Percentiles rank a stretch among this genome's conserved stretches.
Conservation (phyloP, 1,140 invertebrate genomes). For the Trachelipus rathkii region DNA sequence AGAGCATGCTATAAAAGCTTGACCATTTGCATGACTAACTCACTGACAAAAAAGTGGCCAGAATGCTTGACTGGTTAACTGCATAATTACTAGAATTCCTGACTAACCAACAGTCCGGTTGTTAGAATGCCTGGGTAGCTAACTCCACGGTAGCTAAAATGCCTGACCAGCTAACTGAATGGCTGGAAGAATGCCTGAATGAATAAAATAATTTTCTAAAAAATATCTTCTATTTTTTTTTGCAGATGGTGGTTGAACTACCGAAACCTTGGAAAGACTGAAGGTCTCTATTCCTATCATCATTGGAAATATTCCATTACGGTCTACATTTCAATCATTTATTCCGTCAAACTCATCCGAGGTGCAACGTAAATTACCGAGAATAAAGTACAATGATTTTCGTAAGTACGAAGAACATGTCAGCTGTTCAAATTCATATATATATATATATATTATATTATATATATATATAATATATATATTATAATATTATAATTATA, state of each 20-base stretch:
- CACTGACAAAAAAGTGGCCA: too few relatives aligned
- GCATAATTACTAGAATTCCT: too few relatives aligned
- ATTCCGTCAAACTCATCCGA: conserved; percentile 32
- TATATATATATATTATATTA: conserved; percentile 1
- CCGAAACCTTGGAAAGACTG: conserved; percentile 38
- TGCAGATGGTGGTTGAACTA: conserved; percentile 46
- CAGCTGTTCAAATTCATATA: neutral
- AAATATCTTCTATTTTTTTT: neutral
- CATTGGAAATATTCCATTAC: conserved; percentile 47
- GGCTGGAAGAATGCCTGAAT: too few relatives aligned
- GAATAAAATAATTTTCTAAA: too few relatives aligned
- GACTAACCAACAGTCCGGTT: too few relatives aligned
- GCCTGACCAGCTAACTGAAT: too few relatives aligned
- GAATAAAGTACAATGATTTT: conserved; percentile 43
- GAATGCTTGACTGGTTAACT: too few relatives aligned
- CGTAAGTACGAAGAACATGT: conserved; percentile 36
- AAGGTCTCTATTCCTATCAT: conserved; percentile 46
- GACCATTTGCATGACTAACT: too few relatives aligned
- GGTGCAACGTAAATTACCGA: conserved; percentile 19
- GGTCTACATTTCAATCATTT: conserved; percentile 38
- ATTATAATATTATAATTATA: neutral
- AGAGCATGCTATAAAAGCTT: too few relatives aligned
- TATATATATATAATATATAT: conserved; percentile 4
- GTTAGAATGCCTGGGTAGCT: too few relatives aligned
- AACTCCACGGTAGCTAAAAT: too few relatives aligned